Evolutionary conservation across 2,888 invertebrate genomes (phyloP), one percentile per base, ranked within the genome.

Genomic region (Drosophila demipolita): DNA sequence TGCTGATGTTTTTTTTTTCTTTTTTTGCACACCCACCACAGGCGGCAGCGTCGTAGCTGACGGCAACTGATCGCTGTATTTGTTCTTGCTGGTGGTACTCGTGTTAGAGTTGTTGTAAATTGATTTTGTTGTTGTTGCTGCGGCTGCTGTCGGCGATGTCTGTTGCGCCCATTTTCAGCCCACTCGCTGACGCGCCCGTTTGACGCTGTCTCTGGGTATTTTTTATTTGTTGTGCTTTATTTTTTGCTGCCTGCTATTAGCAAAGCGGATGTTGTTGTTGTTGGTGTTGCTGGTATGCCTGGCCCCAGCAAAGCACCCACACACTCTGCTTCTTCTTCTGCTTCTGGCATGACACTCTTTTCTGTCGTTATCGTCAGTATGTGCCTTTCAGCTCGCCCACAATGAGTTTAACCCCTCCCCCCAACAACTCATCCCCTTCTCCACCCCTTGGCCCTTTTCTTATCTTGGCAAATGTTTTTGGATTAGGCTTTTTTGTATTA

Each of bases 91-190:
- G 75, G 70, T 87, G 81, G 73, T 87, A 81, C 76, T 76, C 86
- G 78, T 85, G 78, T 77, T 87, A 66, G 71, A 73, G 83, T 77
- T 79, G 89, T 78, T 90, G 85, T 82, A 80, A 86, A 89, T 86
- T 86, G 86, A 86, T 85, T 86, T 90, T 78, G 80, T 77, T 81
- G 78, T 36, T 77, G 78, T 48, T 84, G 73, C 36, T 75, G 68
- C 52, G 73, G 75, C 67, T 73, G 60, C 49, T 67, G 36, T 33
- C 69, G 69, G 61, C 71, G 61, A 45, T 50, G 68, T 66, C 67
- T 75, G 75, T 81, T 86, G 91, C 92, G 92, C 91, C 91, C 91
- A 91, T 90, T 91, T 89, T 83, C 92, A 89, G 84, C 92, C 91
- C 91, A 91, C 91, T 92, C 92, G 76, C 69, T 75, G 73, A 74